These are phyloP conservation scores for Tuta absoluta DNA, from an alignment of 2,888 invertebrate genomes.

Conservation along the genomic window DNA sequence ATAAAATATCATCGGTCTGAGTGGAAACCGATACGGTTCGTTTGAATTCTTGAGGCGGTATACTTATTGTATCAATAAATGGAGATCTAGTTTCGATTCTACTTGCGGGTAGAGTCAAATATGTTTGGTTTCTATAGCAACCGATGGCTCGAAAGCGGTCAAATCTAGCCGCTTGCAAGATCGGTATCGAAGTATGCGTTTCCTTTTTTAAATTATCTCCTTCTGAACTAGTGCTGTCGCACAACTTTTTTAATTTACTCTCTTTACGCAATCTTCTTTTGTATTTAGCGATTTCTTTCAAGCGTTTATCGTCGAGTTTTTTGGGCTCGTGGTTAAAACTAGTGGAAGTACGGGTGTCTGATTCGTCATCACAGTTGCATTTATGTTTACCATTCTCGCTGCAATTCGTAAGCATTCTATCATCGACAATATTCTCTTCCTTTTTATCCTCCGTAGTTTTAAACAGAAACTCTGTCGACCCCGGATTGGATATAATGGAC, in stretches of 20 bases:
- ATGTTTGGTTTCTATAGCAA: conserved; percentile 73
- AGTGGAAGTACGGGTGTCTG: conserved; percentile 67
- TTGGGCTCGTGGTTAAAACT: conserved; percentile 52
- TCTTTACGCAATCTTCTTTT: conserved; percentile 71
- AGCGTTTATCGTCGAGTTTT: conserved; percentile 63
- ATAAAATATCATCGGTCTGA: conserved; percentile 68
- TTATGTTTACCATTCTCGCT: conserved; percentile 89
- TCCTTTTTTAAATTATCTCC: conserved; percentile 61
- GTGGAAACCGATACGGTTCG: conserved; percentile 65
- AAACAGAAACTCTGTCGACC: conserved; percentile 46
- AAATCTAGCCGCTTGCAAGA: conserved; percentile 73
- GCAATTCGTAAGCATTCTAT: conserved; percentile 86
- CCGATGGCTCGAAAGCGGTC: conserved; percentile 74
- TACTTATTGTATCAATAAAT: conserved; percentile 55
- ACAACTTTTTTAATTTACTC: conserved; percentile 65
- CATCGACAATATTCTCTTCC: conserved; percentile 77
- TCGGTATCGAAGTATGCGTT: conserved; percentile 73
- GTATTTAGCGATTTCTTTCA: conserved; percentile 77
- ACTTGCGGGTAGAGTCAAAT: conserved; percentile 68
- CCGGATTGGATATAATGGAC: conserved; percentile 49
- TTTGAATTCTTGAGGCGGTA: conserved; percentile 58
- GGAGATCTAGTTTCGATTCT: conserved; percentile 68
- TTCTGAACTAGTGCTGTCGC: conserved; percentile 73
- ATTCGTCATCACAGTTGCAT: conserved; percentile 88
- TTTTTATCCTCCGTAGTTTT: conserved; percentile 42